These are phyloP conservation scores for Selenia dentaria DNA, from an alignment of 2,888 invertebrate genomes.

Conservation along the genomic window DNA sequence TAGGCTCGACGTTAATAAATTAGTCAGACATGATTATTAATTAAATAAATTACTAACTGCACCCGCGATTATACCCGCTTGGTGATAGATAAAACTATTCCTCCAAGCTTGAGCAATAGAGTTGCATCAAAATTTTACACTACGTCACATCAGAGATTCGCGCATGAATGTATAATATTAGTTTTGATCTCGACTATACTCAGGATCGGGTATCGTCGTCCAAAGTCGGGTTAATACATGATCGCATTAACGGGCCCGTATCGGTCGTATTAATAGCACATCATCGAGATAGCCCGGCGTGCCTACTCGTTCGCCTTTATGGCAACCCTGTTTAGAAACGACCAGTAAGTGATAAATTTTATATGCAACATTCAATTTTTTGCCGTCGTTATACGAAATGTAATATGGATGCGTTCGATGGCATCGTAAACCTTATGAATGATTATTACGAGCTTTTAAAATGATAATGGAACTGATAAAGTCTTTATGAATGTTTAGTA, in stretches of 20 bases:
- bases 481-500: conserved; percentile 18
- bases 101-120: conserved; percentile 7
- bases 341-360: conserved; percentile 42
- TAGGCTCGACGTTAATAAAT: no score
- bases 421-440: conserved; percentile 21
- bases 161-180: conserved; percentile 12
- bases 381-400: conserved; percentile 31
- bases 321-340: conserved; percentile 40
- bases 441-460: conserved; percentile 21
- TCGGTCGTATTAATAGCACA: conserved; percentile 75
- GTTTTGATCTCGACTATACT: conserved; percentile 9
- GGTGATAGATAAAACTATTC: no score
- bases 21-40: no score
- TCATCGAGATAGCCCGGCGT: conserved; percentile 67
- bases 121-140: conserved; percentile 8
- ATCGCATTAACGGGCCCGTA: conserved; percentile 66
- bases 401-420: conserved; percentile 13
- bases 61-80: no score
- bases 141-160: conserved; percentile 1
- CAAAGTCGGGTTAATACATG: conserved; percentile 51
- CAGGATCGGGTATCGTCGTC: conserved; percentile 7
- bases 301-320: conserved; percentile 41
- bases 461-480: conserved; percentile 19
- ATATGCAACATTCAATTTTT: conserved; percentile 46
- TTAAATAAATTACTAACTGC: no score